These are phyloP conservation scores for Xenopus borealis DNA, from an alignment of 2,113 vertebrate genomes.

Conservation along the genomic window DNA sequence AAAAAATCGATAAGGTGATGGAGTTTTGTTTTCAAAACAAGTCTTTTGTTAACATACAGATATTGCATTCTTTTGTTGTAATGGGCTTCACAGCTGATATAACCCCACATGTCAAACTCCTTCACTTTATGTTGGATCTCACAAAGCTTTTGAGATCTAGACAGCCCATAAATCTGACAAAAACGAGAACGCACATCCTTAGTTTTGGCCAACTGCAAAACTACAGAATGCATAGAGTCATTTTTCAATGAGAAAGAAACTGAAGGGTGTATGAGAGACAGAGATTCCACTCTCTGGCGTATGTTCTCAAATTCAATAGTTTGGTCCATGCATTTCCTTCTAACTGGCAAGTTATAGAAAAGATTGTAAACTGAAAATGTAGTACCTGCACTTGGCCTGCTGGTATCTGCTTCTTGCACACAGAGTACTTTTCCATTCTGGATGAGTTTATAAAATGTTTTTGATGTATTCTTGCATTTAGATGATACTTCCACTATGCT, in stretches of 20 bases:
- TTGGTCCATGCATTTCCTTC: constrained; percentile 79
- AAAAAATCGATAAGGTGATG: constrained; percentile 87
- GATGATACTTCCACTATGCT: constrained; percentile 84
- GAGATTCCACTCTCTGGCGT: constrained; percentile 81
- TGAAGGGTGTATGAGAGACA: constrained; percentile 84
- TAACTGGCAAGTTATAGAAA: constrained; percentile 86
- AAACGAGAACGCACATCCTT: constrained; percentile 81
- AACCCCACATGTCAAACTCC: constrained; percentile 77
- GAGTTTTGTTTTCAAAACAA: constrained; percentile 87
- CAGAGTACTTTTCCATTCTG: constrained; percentile 71
- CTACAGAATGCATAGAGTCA: constrained; percentile 76
- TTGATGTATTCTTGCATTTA: constrained; percentile 67
- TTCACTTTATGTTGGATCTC: constrained; percentile 70
- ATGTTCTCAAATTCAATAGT: constrained; percentile 83
- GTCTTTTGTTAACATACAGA: constrained; percentile 84
- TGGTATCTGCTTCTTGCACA: constrained; percentile 70
- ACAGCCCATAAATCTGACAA: constrained; percentile 81
- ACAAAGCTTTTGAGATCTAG: constrained; percentile 78
- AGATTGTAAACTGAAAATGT: constrained; percentile 83
- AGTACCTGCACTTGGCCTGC: constrained; percentile 81
- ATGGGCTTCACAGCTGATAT: constrained; percentile 84
- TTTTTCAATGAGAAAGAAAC: constrained; percentile 89
- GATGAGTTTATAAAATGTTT: constrained; percentile 83
- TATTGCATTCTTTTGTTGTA: constrained; percentile 91
- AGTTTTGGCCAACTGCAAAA: constrained; percentile 86